A percentile compares a stretch with the other conserved stretches of the same genome.
Conservation (phyloP, 2,113 vertebrate species). For the Malurus melanocephalus region DNA sequence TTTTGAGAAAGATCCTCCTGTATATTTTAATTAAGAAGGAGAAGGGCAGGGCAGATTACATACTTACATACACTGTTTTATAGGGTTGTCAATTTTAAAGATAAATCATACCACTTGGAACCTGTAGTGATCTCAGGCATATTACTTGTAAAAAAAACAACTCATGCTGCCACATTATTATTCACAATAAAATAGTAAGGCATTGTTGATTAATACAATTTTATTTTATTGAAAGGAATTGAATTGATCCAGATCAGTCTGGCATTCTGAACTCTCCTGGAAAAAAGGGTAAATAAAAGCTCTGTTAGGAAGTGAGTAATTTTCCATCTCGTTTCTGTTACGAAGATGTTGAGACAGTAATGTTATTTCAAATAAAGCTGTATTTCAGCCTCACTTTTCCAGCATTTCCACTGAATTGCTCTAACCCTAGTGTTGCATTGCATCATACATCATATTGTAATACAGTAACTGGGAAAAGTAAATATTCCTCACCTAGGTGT, state of each 20-base stretch:
- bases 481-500: neutral
- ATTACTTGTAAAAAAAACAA: neutral
- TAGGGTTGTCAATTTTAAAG: neutral
- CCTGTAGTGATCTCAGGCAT: neutral
- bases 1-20: neutral
- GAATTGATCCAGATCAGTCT: neutral
- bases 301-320: neutral
- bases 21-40: neutral
- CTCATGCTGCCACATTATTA: neutral
- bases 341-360: neutral
- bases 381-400: neutral
- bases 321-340: neutral
- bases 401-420: neutral
- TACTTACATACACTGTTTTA: fast-evolving
- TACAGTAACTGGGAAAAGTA: neutral
- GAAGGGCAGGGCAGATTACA: neutral
- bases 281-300: neutral
- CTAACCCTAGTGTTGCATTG: neutral
- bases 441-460: neutral
- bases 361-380: neutral
- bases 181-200: neutral
- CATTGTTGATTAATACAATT: neutral
- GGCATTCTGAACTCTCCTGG: neutral
- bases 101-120: neutral
- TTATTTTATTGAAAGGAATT: neutral